Base-by-base conservation (phyloP, 2,797 vertebrate genomes). In the Scyliorhinus canicula region DNA sequence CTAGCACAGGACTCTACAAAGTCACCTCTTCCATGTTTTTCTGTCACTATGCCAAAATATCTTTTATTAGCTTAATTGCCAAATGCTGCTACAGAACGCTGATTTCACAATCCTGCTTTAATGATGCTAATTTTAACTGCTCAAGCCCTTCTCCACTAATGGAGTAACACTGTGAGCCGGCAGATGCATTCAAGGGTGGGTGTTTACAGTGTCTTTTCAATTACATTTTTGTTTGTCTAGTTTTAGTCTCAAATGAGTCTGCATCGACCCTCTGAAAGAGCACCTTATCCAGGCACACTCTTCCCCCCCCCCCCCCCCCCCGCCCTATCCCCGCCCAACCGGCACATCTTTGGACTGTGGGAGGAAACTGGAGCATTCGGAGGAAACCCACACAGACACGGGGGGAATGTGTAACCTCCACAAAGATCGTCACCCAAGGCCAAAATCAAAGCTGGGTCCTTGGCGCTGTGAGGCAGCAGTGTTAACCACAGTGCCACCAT, bases 11-110 rank as follows among this genome's bases (percentile, higher is more conserved):
- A 82, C 79, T 82, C 79, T 47, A 24, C 79, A 82, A 82, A 47
- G 79, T 82, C 79, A 82, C 44, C 79, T 82, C 79, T 47, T 47
- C 69, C 40, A n/a, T 74, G 71, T 82, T 21, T 47, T 47, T 82
- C 44, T 82, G 79, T 47, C 44, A 82, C 44, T 8, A 44, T 24
- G 79, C 79, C 79, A 82, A 82, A 82, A 82, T 82, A 82, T 47
- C 19, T 47, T 82, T 82, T 82, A 82, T 82, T 82, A 82, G 79
- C 79, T 82, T 82, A 82, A 82, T 82, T 82, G 40, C 79, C 47
- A 82, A 47, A 82, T 9, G 21, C 21, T 82, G 79, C 79, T 21
- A 26, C 44, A 82, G 79, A 82, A 82, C 26, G 79, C 79, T 47
- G 44, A 82, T 82, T 82, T 82, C 79, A 82, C 21, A 82, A 47